A percentile compares a stretch with the other conserved stretches of the same genome.
phyloP scores from a whole-genome alignment of 2,113 vertebrate species.

The Lepus europaeus region DNA sequence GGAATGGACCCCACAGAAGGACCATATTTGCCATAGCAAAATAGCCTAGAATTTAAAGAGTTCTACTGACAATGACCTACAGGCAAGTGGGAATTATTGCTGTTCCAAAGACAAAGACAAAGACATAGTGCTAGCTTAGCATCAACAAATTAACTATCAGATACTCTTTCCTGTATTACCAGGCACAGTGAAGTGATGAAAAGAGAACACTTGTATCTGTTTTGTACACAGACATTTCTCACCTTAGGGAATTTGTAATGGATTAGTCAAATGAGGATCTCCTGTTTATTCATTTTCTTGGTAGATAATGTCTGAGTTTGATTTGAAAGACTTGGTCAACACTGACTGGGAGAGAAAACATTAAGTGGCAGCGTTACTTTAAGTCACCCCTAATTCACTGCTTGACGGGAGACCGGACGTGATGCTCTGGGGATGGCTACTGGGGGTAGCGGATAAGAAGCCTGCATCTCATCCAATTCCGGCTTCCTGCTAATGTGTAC shows the following conservation, averaged over 20 bases:
- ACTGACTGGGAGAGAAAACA: too few species aligned
- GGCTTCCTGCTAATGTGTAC: too few species aligned
- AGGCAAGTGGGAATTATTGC: background rate
- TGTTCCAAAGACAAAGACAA: slow-evolving; percentile 17
- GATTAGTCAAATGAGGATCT: slow-evolving; percentile 32
- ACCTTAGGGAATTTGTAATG: slow-evolving; percentile 57
- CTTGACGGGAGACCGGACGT: background rate
- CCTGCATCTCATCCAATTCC: too few species aligned
- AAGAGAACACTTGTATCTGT: background rate
- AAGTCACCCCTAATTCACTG: background rate
- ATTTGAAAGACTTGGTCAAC: slow-evolving; percentile 30
- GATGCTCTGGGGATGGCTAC: too few species aligned
- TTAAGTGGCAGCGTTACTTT: background rate
- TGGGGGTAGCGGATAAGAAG: too few species aligned
- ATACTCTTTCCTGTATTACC: background rate
- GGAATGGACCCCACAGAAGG: background rate
- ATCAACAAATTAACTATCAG: slow-evolving; percentile 20
- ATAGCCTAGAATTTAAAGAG: background rate
- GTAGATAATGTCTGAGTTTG: background rate
- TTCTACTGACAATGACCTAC: background rate
- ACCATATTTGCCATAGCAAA: slow-evolving; percentile 13
- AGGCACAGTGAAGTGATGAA: background rate
- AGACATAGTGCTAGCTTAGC: background rate
- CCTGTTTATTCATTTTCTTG: slow-evolving; percentile 4
- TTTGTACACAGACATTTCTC: background rate